Conservation (phyloP, 1,140 invertebrate species). For the Drosophila sproati region DNA sequence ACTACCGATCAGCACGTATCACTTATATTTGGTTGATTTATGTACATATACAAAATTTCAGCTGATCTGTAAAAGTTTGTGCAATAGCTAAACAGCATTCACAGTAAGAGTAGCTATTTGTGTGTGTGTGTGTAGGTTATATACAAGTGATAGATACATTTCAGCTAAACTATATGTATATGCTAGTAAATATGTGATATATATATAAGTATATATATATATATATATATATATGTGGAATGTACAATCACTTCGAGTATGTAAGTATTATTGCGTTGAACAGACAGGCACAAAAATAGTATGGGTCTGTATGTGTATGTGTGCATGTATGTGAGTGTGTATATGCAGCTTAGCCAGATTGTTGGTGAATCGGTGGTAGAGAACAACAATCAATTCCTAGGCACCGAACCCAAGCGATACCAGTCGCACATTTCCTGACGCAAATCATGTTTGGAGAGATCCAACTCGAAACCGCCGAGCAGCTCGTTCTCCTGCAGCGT, state of each 20-base stretch:
- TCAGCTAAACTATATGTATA: constrained; percentile 45
- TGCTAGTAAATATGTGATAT: constrained; percentile 20
- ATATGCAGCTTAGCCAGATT: constrained; percentile 46
- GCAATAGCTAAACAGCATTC: constrained; percentile 18
- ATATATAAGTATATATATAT: constrained; percentile 37
- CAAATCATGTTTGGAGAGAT: constrained; percentile 89
- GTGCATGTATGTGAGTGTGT: constrained; percentile 5
- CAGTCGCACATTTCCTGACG: constrained; percentile 91
- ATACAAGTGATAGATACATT: constrained; percentile 24
- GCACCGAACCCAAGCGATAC: constrained; percentile 89
- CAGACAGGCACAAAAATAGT: constrained; percentile 67
- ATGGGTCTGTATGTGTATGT: constrained; percentile 12
- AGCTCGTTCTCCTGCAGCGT: constrained; percentile 98
- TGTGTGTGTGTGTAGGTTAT: constrained; percentile 17
- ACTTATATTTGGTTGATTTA: constrained; percentile 44
- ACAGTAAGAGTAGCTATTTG: constrained; percentile 3
- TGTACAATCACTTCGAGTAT: constrained; percentile 79
- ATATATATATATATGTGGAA: constrained; percentile 59
- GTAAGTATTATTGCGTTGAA: constrained; percentile 75
- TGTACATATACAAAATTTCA: constrained; percentile 30
- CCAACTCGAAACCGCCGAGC: constrained; percentile 94
- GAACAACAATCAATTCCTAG: constrained; percentile 75
- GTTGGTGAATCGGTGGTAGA: constrained; percentile 20
- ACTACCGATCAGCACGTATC: constrained; percentile 30
- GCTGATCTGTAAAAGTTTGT: constrained; percentile 17